Evolutionary conservation across 64 coral and sea anemone species (phyloP).

Genomic region (Pachyseris speciosa): DNA sequence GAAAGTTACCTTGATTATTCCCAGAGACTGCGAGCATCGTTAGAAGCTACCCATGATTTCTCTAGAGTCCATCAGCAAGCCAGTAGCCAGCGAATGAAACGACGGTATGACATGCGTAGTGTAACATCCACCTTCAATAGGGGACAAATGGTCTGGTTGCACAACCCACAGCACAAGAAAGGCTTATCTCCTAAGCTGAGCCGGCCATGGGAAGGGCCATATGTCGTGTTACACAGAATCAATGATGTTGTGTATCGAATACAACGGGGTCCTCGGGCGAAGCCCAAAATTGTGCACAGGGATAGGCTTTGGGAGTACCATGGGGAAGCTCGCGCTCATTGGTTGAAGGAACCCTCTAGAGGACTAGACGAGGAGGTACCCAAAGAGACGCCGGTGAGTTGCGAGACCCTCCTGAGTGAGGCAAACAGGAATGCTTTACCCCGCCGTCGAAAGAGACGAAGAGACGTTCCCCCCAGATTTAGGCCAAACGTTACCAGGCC

Average conservation of each 20-base stretch:
- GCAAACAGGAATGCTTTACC: no score
- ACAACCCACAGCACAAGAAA: conserved; percentile 35
- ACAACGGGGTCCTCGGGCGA: background rate
- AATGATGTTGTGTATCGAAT: conserved; percentile 16
- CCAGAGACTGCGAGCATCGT: background rate
- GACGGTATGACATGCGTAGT: conserved; percentile 37
- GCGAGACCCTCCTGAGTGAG: no score
- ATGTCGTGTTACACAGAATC: background rate
- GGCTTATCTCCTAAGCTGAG: conserved; percentile 12
- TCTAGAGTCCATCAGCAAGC: conserved; percentile 1
- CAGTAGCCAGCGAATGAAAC: conserved; percentile 27
- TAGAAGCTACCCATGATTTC: conserved; percentile 37
- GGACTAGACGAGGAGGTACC: background rate
- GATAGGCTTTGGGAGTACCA: conserved; percentile 36
- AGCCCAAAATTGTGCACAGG: conserved; percentile 38
- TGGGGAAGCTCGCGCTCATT: background rate
- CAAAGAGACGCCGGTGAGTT: background rate
- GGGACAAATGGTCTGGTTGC: conserved; percentile 52
- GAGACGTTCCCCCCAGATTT: no score
- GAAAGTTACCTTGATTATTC: background rate
- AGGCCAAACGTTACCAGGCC: no score
- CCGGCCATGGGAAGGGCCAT: conserved; percentile 8
- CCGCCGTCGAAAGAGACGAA: no score
- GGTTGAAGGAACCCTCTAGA: background rate
- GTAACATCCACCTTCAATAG: background rate